phyloP scores from a whole-genome alignment of 2,888 invertebrate genomes.

The Drosophila tripunctata region DNA sequence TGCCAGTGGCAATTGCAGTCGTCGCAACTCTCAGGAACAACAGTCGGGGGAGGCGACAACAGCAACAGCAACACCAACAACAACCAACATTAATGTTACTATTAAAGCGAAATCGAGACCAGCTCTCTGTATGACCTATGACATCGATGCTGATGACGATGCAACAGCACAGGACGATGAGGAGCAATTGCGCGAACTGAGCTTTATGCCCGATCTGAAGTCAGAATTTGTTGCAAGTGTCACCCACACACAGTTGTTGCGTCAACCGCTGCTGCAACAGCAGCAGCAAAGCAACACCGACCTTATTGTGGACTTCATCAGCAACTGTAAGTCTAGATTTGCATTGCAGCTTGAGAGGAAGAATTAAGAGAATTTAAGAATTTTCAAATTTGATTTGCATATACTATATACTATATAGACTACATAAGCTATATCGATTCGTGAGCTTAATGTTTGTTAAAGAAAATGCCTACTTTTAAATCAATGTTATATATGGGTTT shows the following conservation, averaged over 20 bases:
- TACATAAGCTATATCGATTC: too few species aligned
- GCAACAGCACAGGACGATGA: conserved; percentile 38
- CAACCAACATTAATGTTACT: conserved; percentile 24
- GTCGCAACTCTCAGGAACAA: conserved; percentile 64
- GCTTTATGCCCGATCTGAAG: conserved; percentile 63
- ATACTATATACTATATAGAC: too few species aligned
- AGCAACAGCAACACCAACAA: conserved; percentile 20
- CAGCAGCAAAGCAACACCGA: conserved; percentile 57
- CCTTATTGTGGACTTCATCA: conserved; percentile 87
- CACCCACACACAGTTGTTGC: conserved; percentile 19
- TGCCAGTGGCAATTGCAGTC: conserved; percentile 51
- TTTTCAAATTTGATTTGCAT: too few species aligned
- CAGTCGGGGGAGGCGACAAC: conserved; percentile 3
- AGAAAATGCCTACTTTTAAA: too few species aligned
- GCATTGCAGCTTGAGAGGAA: too few species aligned
- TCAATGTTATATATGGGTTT: too few species aligned
- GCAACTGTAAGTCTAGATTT: conserved; percentile 86
- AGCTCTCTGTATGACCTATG: conserved; percentile 38
- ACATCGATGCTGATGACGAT: conserved; percentile 1
- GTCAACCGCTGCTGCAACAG: conserved; percentile 12
- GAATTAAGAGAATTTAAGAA: too few species aligned
- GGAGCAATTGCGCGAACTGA: conserved; percentile 54
- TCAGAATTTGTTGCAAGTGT: conserved; percentile 25
- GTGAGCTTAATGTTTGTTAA: too few species aligned
- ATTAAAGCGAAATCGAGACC: conserved; percentile 27